Evolutionary conservation across 2,113 vertebrate species (phyloP).

Genomic region (Prietella phreatophila): DNA sequence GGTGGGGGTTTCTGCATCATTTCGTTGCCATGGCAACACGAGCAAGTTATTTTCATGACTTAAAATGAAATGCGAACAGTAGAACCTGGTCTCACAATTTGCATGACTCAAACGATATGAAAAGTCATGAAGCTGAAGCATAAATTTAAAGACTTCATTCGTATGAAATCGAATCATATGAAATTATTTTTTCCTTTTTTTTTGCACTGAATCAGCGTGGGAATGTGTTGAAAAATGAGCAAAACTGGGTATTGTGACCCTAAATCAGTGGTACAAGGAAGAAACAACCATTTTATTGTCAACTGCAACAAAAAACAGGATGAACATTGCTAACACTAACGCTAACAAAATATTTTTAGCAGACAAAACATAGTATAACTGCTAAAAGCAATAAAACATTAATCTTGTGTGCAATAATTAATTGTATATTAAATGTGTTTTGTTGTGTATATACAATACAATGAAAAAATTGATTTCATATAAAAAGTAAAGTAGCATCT

Average conservation of each 20-base stretch:
- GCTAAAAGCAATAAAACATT: background rate
- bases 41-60: background rate
- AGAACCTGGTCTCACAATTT: too few relatives aligned
- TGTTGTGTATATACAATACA: background rate
- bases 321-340: background rate
- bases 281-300: too few relatives aligned
- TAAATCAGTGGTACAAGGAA: background rate
- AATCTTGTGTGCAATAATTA: too few relatives aligned
- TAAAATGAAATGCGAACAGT: background rate
- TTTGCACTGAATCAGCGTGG: background rate
- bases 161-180: background rate
- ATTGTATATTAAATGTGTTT: background rate
- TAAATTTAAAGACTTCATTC: background rate
- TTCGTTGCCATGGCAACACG: background rate
- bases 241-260: background rate
- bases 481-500: background rate
- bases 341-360: background rate
- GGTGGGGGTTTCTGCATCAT: background rate
- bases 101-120: background rate
- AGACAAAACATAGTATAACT: background rate
- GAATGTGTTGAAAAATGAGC: background rate
- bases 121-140: background rate
- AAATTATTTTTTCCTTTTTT: background rate
- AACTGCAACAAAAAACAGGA: background rate
- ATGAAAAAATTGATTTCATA: background rate